Conservation (phyloP, 2,797 vertebrate genomes). For the Manis crassicaudata region DNA sequence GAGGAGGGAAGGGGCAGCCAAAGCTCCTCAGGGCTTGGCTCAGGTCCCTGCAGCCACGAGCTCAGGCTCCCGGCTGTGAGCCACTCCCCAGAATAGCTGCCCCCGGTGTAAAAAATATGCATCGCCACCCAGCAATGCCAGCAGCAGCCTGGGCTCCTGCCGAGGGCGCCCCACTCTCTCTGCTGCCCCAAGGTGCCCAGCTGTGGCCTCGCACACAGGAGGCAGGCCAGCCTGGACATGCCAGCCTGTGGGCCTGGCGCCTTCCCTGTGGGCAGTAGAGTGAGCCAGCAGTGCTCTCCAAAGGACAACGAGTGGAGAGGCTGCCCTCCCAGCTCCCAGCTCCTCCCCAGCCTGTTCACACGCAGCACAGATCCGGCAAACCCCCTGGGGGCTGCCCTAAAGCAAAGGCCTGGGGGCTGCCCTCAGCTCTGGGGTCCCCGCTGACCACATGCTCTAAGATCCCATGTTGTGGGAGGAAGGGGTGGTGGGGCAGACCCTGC, state of each 20-base stretch:
- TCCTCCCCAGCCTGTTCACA: background rate
- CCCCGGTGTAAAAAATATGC: no score
- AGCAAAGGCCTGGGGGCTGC: background rate
- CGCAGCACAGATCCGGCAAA: no score
- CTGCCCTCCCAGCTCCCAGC: background rate
- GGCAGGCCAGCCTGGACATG: background rate
- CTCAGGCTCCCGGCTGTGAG: no score
- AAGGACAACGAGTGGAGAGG: background rate
- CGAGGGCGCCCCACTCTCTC: background rate
- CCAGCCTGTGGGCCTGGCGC: background rate
- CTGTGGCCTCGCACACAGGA: background rate
- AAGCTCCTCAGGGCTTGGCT: no score
- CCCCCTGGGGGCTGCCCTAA: background rate
- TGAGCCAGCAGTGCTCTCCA: background rate
- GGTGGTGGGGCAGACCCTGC: background rate
- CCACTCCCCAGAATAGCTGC: no score
- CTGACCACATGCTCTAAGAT: background rate
- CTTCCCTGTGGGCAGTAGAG: slow-evolving; percentile 19
- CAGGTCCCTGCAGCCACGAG: no score
- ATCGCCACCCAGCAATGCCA: background rate
- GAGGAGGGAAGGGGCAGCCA: no score
- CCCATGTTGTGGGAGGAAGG: background rate
- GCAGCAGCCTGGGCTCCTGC: no score
- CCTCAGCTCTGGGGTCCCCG: background rate
- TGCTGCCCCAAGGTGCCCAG: background rate